Conservation (phyloP, 2,888 invertebrate species). For the Seladonia tumulorum region DNA sequence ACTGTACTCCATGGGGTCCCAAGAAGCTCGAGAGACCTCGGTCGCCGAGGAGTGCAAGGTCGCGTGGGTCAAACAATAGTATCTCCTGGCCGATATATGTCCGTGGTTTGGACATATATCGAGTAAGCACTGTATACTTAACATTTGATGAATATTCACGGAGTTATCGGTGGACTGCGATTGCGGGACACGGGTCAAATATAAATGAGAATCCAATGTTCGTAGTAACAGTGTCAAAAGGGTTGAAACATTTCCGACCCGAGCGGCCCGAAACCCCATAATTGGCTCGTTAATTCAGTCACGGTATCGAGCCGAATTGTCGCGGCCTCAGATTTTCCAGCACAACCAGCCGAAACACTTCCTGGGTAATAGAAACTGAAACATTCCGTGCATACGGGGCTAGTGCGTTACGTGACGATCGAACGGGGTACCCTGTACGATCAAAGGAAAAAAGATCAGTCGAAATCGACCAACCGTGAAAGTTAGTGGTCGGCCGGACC, state of each 20-base stretch:
- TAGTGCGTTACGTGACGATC: conserved; percentile 70
- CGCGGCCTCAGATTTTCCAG: conserved; percentile 50
- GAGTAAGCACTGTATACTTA: too few relatives aligned
- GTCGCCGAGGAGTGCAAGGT: too few relatives aligned
- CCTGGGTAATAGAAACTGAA: conserved; percentile 69
- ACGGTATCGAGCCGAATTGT: background rate
- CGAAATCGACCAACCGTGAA: conserved; percentile 78
- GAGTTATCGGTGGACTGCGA: too few relatives aligned
- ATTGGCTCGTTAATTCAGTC: background rate
- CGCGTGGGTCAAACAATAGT: too few relatives aligned
- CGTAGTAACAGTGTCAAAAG: background rate
- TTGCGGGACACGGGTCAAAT: too few relatives aligned
- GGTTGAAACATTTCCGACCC: background rate
- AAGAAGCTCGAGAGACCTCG: too few relatives aligned
- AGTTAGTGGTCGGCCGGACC: conserved; percentile 74
- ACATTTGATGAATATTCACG: too few relatives aligned
- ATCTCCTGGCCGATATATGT: too few relatives aligned
- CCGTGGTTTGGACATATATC: too few relatives aligned
- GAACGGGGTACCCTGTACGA: conserved; percentile 58
- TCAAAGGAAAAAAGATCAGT: conserved; percentile 60
- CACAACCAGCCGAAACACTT: conserved; percentile 72
- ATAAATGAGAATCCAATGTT: too few relatives aligned
- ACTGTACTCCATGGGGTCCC: too few relatives aligned
- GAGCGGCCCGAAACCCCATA: background rate
- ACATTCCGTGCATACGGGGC: conserved; percentile 41